Conservation (phyloP, 2,113 vertebrate species). For the Platysternon megacephalum region DNA sequence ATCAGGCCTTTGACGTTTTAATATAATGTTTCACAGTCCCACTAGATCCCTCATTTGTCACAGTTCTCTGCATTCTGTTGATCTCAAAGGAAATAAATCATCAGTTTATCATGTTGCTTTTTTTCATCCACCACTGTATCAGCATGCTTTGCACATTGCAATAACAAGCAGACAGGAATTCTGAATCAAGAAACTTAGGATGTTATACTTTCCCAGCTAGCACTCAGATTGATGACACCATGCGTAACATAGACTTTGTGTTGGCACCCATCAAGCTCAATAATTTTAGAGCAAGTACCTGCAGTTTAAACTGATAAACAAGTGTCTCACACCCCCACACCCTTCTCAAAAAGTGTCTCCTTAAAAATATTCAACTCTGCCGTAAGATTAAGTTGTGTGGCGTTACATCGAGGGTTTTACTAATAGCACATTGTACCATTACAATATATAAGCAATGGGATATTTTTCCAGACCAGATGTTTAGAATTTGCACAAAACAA, state of each 20-base stretch:
- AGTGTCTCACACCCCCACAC: neutral
- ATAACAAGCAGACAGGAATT: slow-evolving; percentile 55
- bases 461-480: neutral
- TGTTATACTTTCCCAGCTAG: neutral
- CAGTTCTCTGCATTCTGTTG: slow-evolving; percentile 44
- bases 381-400: neutral
- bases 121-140: slow-evolving; percentile 28
- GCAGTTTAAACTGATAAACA: neutral
- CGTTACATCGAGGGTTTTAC: neutral
- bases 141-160: slow-evolving; percentile 29
- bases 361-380: neutral
- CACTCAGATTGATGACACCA: slow-evolving; percentile 36
- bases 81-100: slow-evolving; percentile 70
- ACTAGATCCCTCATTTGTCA: slow-evolving; percentile 61
- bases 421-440: fast-evolving
- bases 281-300: slow-evolving; percentile 14
- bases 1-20: slow-evolving; percentile 64
- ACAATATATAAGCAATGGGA: fast-evolving
- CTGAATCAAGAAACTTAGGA: slow-evolving; percentile 19
- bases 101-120: slow-evolving; percentile 54
- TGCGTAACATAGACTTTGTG: neutral
- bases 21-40: slow-evolving; percentile 62
- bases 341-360: neutral
- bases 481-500: neutral
- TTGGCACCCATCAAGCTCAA: slow-evolving; percentile 22